Evolutionary conservation across 2,797 vertebrate species (phyloP), one percentile per base, ranked within the genome.

Genomic region (Meda fulgida): DNA sequence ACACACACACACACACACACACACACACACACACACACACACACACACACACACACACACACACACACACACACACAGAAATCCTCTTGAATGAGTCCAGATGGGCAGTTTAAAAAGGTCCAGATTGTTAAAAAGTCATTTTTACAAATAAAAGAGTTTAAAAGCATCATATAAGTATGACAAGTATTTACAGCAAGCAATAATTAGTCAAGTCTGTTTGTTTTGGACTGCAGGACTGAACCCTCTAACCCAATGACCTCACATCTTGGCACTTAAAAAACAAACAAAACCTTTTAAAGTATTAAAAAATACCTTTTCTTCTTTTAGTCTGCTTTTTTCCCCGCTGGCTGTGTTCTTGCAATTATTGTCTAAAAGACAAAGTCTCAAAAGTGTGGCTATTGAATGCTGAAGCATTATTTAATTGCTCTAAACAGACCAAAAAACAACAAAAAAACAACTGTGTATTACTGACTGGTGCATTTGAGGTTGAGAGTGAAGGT

Each of bases 401-500:
- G 8, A 48, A 72, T 19, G 40, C 16, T 72, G 43, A 72, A 48
- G 71, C 43, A 18, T 73, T 3, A 73, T 19, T 46, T 43, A 73
- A 73, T 29, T 29, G 29, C 29, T 48, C 43, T 72, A 53, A 53
- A 53, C 29, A 34, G 19, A 34, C 26, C 3, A 36, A 5, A 36
- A 53, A 23, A 75, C 72, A 48, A 53, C n/a, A 73, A 23, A 55
- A 76, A 53, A 75, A 31, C 4, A 21, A 53, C 11, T 34, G 51
- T 55, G 48, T n/a, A 58, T 76, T 38, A 58, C 21, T 34, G 29
- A 58, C 73, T 53, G 48, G 29, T 58, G 34, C 75, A 55, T 16
- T 26, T 77, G 29, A 58, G 51, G 34, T 58, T 58, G 23, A 77
- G 75, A 18, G 19, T 75, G 34, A 77, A 77, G 53, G 51, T 58